Evolutionary conservation across 2,113 vertebrate genomes (phyloP).

Genomic region (Melanotaenia duboulayi): DNA sequence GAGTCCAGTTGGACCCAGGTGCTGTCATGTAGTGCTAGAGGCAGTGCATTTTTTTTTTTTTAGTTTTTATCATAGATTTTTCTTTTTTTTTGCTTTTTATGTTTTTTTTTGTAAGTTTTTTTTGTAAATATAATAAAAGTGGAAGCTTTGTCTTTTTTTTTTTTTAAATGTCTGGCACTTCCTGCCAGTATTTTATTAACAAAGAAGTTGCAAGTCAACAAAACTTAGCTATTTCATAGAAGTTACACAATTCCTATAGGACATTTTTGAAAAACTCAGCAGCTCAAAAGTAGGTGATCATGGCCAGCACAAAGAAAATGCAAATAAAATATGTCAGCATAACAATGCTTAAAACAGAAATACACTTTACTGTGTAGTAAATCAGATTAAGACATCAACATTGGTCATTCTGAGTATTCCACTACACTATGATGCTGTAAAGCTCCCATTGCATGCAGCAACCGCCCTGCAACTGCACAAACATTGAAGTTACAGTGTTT

Average conservation of each 20-base stretch:
- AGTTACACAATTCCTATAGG: background rate
- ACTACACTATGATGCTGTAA: background rate
- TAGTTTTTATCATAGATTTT: too few species aligned
- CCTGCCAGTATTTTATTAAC: slow-evolving; percentile 47
- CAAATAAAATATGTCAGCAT: slow-evolving; percentile 4
- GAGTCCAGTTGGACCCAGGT: too few species aligned
- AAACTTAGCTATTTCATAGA: background rate
- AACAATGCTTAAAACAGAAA: slow-evolving; percentile 15
- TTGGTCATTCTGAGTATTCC: slow-evolving; percentile 17
- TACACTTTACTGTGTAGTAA: background rate
- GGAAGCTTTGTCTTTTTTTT: slow-evolving; percentile 1
- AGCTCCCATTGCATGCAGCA: too few species aligned
- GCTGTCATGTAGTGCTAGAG: too few species aligned
- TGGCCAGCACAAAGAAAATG: background rate
- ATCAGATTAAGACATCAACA: slow-evolving; percentile 10
- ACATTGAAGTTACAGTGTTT: slow-evolving; percentile 9
- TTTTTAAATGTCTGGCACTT: slow-evolving; percentile 19
- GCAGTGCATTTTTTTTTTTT: too few species aligned
- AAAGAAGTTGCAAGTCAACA: background rate
- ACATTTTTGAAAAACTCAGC: background rate
- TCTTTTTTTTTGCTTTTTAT: too few species aligned
- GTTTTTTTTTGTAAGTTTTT: too few species aligned
- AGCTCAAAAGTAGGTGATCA: background rate
- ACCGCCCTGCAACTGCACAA: background rate
- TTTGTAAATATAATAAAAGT: too few species aligned